Conservation (phyloP, 2,113 vertebrate species). For the Gobiocypris rarus region DNA sequence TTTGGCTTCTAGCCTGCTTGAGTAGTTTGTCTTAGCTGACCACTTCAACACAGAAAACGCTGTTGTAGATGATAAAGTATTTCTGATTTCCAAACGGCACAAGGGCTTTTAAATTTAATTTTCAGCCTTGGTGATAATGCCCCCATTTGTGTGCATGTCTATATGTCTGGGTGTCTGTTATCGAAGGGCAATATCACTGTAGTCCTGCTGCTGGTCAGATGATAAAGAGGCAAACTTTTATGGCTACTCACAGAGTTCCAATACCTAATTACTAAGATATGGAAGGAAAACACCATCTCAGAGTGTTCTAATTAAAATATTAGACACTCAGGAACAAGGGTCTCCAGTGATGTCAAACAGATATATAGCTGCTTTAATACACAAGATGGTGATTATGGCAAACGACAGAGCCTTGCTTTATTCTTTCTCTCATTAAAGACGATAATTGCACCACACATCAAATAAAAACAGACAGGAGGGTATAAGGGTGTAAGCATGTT, state of each 20-base stretch:
- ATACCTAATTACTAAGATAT: constrained; percentile 1
- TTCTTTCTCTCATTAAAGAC: constrained; percentile 2
- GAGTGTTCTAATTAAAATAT: constrained; percentile 28
- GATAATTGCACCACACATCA: constrained; percentile 7
- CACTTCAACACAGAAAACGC: not conserved
- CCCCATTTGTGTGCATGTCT: constrained; percentile 28
- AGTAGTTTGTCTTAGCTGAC: not conserved
- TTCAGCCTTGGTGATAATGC: constrained; percentile 37
- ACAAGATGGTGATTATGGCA: not conserved
- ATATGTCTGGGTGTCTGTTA: not conserved
- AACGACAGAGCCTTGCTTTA: not conserved
- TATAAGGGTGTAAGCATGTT: constrained; percentile 40
- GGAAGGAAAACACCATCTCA: not conserved
- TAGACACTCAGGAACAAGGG: not conserved
- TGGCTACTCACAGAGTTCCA: not conserved
- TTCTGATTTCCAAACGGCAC: constrained; percentile 24
- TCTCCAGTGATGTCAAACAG: constrained; percentile 18
- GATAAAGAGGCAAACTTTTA: not conserved
- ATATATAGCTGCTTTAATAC: constrained; percentile 7
- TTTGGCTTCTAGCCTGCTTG: not conserved
- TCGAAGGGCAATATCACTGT: not conserved
- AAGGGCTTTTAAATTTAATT: constrained; percentile 2
- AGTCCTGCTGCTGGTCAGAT: not conserved
- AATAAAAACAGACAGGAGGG: constrained; percentile 11
- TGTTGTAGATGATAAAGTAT: constrained; percentile 8